Conservation (phyloP, 2,797 vertebrate genomes). For the Atherinosoma microstoma region DNA sequence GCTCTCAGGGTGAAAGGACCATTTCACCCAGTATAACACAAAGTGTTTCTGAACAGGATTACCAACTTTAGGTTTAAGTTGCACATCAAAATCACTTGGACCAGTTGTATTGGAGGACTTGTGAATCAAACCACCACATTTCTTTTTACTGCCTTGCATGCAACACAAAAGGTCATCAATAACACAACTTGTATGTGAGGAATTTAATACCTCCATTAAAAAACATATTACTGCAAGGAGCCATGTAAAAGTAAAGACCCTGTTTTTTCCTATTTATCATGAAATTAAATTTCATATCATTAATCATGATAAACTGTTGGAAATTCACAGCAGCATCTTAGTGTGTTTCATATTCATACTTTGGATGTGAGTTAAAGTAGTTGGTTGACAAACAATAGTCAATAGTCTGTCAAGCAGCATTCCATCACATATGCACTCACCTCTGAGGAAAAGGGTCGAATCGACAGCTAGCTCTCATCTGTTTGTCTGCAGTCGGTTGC, state of each 20-base stretch:
- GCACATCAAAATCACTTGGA: no score
- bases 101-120: not conserved
- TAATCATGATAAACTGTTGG: not conserved
- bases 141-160: not conserved
- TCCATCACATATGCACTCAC: not conserved
- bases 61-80: no score
- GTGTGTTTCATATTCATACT: not conserved
- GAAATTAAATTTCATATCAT: not conserved
- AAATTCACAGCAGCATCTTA: not conserved
- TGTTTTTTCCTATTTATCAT: not conserved
- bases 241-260: not conserved
- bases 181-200: not conserved
- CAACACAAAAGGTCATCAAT: not conserved
- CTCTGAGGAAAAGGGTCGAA: not conserved
- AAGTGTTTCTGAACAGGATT: no score
- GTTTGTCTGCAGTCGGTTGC: slow-evolving; percentile 2
- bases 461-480: not conserved
- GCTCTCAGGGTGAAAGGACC: no score
- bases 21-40: no score
- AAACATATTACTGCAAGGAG: not conserved
- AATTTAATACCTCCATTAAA: not conserved
- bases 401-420: not conserved
- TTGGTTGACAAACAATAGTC: not conserved
- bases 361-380: not conserved
- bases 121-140: not conserved